These are phyloP conservation scores for Argyra leucocephala DNA, from an alignment of 2,888 invertebrate species.

Conservation along the genomic window DNA sequence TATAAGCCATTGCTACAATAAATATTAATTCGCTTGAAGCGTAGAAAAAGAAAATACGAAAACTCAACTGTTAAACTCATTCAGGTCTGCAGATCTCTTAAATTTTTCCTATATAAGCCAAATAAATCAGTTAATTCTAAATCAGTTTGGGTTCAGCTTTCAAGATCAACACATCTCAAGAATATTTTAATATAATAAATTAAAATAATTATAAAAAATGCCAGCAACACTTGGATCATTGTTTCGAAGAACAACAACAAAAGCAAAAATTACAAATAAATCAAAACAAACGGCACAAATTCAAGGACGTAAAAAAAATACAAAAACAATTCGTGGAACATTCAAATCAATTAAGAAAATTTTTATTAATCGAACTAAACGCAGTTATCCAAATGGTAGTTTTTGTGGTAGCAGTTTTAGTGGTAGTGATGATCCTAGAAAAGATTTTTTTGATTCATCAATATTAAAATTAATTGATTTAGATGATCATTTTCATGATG, in stretches of 20 bases:
- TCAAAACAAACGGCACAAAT: background rate
- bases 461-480: background rate
- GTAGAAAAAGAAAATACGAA: too few relatives aligned
- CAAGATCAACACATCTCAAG: too few relatives aligned
- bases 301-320: background rate
- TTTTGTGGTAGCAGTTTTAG: background rate
- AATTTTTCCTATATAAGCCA: too few relatives aligned
- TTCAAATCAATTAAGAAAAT: background rate
- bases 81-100: too few relatives aligned
- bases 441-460: background rate
- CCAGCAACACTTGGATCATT: background rate
- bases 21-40: too few relatives aligned
- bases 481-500: background rate
- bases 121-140: too few relatives aligned
- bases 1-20: too few relatives aligned
- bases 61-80: too few relatives aligned
- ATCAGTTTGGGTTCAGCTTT: too few relatives aligned
- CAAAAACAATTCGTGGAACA: background rate
- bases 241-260: background rate
- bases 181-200: too few relatives aligned
- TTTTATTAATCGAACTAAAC: background rate
- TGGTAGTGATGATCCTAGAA: background rate
- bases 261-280: background rate
- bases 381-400: too few relatives aligned
- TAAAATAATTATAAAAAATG: too few relatives aligned